phyloP scores from a whole-genome alignment of 37 sponge, comb jelly and placozoan species.

The Lycopodina hypogea region DNA sequence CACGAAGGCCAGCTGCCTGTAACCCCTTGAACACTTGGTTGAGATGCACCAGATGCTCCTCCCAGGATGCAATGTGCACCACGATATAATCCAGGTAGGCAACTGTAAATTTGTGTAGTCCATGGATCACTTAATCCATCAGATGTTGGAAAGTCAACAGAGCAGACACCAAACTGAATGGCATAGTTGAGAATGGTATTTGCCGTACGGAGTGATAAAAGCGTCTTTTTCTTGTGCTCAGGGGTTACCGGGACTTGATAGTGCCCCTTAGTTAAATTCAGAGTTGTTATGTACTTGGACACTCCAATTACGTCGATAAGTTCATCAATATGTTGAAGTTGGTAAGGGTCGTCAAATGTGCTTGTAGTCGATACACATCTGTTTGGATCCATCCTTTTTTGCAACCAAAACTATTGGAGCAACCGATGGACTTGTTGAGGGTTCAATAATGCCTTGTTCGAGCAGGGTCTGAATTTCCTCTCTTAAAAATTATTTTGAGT shows the following conservation, averaged over 20 bases:
- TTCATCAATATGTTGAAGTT: too few species aligned
- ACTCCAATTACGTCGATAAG: too few species aligned
- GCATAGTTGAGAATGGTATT: conserved; percentile 74
- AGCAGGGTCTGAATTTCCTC: too few species aligned
- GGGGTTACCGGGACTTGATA: conserved; percentile 67
- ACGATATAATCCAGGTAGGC: conserved; percentile 75
- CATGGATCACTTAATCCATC: conserved; percentile 48
- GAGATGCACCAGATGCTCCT: conserved; percentile 56
- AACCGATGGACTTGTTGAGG: too few species aligned
- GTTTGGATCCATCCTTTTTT: too few species aligned
- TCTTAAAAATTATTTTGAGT: too few species aligned
- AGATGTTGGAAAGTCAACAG: conserved; percentile 73
- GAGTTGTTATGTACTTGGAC: conserved; percentile 5
- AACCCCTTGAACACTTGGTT: conserved; percentile 24
- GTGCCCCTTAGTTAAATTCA: conserved; percentile 65
- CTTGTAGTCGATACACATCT: too few species aligned
- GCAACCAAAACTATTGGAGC: too few species aligned
- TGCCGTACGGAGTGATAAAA: conserved; percentile 61
- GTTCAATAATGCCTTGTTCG: too few species aligned
- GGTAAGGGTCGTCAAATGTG: too few species aligned
- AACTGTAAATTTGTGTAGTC: conserved; percentile 7
- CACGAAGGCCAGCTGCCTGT: conserved; percentile 37
- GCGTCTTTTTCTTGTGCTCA: conserved; percentile 44
- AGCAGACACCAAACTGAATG: conserved; percentile 69
- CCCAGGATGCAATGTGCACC: conserved; percentile 50